phyloP scores from a whole-genome alignment of 1,140 invertebrate genomes.

The Ostrea edulis region DNA sequence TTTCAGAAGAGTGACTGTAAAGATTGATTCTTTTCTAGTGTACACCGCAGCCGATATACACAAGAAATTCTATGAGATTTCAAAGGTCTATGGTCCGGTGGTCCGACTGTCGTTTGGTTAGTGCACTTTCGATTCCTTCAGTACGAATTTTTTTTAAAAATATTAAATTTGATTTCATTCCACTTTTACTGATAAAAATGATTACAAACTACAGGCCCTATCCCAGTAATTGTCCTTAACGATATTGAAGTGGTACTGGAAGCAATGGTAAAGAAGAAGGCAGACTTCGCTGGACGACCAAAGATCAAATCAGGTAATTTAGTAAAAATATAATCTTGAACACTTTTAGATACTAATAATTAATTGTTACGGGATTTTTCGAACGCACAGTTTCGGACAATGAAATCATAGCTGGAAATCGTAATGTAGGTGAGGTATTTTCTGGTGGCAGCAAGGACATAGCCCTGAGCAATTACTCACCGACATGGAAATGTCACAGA shows the following conservation, averaged over 20 bases:
- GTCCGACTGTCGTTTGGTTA: no score
- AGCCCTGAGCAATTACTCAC: slow-evolving; percentile 23
- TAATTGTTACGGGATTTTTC: no score
- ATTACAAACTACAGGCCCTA: slow-evolving; percentile 5
- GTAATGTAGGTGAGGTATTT: background rate
- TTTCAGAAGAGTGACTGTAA: no score
- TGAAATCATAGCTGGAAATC: background rate
- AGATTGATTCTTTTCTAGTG: background rate
- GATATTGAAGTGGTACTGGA: slow-evolving; percentile 45
- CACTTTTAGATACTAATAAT: no score
- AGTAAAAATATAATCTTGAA: no score
- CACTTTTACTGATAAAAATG: background rate
- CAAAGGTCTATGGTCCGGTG: no score
- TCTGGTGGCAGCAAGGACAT: slow-evolving; percentile 46
- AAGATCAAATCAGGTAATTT: slow-evolving; percentile 46
- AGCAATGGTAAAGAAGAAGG: slow-evolving; percentile 48
- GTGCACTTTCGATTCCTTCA: no score
- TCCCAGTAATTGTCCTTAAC: slow-evolving; percentile 45
- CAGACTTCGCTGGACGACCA: slow-evolving; percentile 53
- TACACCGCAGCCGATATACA: no score
- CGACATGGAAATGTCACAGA: slow-evolving; percentile 46
- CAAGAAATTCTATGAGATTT: no score
- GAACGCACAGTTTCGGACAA: background rate
- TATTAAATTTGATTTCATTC: background rate
- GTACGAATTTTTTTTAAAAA: background rate